Percentiles rank a stretch among this genome's conserved stretches.
These are phyloP conservation scores for Macropis europaea DNA, from an alignment of 2,888 invertebrate species.

Conservation along the genomic window DNA sequence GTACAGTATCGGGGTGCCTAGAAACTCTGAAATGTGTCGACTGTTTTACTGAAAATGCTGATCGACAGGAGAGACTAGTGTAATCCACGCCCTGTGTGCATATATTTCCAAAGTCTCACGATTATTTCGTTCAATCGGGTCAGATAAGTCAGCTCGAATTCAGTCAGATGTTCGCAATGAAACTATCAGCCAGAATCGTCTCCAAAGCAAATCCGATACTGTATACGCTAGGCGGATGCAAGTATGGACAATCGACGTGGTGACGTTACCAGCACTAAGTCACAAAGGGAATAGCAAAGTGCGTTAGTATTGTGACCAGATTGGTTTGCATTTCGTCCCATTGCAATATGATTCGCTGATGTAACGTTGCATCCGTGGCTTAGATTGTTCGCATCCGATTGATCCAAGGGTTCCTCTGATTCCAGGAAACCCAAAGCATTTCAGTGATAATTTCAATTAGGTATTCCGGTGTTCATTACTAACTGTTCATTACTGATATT, in stretches of 20 bases:
- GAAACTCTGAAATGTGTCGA: no score
- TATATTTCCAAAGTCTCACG: constrained; percentile 1
- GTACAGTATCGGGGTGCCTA: no score
- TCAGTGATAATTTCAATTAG: constrained; percentile 19
- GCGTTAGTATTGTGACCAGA: constrained; percentile 56
- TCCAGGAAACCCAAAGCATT: background rate
- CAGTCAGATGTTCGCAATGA: constrained; percentile 51
- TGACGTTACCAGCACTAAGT: constrained; percentile 54
- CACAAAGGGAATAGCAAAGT: constrained; percentile 71
- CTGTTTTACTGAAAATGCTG: no score
- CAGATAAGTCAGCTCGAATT: constrained; percentile 25
- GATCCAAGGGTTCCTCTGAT: background rate
- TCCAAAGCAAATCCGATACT: constrained; percentile 47
- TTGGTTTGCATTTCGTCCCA: constrained; percentile 28
- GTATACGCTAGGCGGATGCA: constrained; percentile 18
- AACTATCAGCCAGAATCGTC: constrained; percentile 50
- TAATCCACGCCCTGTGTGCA: no score
- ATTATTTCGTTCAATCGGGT: constrained; percentile 1
- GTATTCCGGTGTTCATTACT: no score
- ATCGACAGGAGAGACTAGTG: no score
- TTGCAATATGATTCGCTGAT: constrained; percentile 40
- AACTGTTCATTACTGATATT: no score
- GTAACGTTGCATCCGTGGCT: constrained; percentile 23
- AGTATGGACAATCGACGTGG: constrained; percentile 58
- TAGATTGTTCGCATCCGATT: background rate